Base-by-base conservation (phyloP, 2,888 invertebrate genomes). In the Cerceris rybyensis region DNA sequence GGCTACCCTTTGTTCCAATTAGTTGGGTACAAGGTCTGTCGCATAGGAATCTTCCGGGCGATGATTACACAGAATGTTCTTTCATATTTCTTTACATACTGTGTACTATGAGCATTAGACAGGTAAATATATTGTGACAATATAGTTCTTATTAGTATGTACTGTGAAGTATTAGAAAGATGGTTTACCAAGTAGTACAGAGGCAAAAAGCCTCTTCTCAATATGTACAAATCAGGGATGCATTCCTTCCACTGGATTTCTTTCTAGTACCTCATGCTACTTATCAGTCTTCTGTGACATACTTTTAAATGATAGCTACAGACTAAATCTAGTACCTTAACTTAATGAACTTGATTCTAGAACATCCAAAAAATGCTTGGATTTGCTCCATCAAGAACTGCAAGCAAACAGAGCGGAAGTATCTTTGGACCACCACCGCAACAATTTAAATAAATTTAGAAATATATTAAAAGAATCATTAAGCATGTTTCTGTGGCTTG, bases 71-170 rank as follows among this genome's bases (percentile, higher is more conserved):
- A 6, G 99, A 99, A 91, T 99, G 99, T 91, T 99, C 99, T 1
- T 99, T 99, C 92, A 99, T 99, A 90, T 99, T 99, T 93, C 94
- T 99, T 70, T 99, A 99, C 93, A 99, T 99, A 90, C 94, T 99
- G 68, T 99, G 99, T 93, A 99, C 99, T 43, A 99, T 99, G 99
- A 99, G 99, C 60, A 99, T 99, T 82, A 94, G 98, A 94, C 97
- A 96, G 94, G 95, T 95, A 90, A 86, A 79, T 74, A 65, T 2
- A 49, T 14, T 9, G 14, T 16, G 39, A 39, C 1, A 39, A 57
- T n/a, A 0, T 16, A 58, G 11, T 57, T 58, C 39, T 57, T n/a
- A 5, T 55, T 14, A 7, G 43, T 13, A 8, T 28, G 28, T 28
- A 28, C 28, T 28, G 28, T 28, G 28, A 28, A 28, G 28, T 28